Conservation (phyloP, 64 coral and sea anemone genomes). For the Astreopora myriophthalma region DNA sequence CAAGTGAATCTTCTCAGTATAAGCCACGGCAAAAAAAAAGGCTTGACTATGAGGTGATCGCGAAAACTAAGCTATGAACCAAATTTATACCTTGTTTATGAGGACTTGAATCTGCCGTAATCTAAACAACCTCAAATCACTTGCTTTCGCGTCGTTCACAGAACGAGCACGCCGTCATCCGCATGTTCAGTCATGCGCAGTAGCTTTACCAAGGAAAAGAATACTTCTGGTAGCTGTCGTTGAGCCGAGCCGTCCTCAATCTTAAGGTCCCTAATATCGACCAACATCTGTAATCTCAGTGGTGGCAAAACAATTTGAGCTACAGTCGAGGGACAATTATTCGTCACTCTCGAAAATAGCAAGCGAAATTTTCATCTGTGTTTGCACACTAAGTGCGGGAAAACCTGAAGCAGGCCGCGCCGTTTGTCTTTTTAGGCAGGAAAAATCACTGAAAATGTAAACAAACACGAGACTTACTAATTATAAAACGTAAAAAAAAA, state of each 20-base stretch:
- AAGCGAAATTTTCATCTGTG: too few species aligned
- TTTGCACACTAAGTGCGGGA: too few species aligned
- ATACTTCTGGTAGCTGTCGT: neutral
- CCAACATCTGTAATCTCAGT: too few species aligned
- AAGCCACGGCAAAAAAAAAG: constrained; percentile 11
- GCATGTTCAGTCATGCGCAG: neutral
- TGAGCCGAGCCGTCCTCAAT: neutral
- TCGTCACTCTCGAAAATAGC: too few species aligned
- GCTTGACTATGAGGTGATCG: neutral
- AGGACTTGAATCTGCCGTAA: constrained; percentile 30
- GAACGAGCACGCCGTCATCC: neutral
- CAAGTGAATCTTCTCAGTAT: constrained; percentile 18
- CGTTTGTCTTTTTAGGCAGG: too few species aligned
- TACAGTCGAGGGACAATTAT: too few species aligned
- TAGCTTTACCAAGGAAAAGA: neutral
- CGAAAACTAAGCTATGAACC: constrained; percentile 4
- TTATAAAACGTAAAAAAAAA: too few species aligned
- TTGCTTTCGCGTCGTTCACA: constrained; percentile 38
- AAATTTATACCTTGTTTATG: constrained; percentile 41
- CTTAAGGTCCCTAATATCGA: too few species aligned
- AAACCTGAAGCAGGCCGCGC: too few species aligned
- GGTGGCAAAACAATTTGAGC: too few species aligned
- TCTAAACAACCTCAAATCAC: constrained; percentile 8
- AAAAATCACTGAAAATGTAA: too few species aligned
- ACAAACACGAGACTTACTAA: too few species aligned